Conservation (phyloP, 2,113 vertebrate species). For the Agapornis roseicollis region DNA sequence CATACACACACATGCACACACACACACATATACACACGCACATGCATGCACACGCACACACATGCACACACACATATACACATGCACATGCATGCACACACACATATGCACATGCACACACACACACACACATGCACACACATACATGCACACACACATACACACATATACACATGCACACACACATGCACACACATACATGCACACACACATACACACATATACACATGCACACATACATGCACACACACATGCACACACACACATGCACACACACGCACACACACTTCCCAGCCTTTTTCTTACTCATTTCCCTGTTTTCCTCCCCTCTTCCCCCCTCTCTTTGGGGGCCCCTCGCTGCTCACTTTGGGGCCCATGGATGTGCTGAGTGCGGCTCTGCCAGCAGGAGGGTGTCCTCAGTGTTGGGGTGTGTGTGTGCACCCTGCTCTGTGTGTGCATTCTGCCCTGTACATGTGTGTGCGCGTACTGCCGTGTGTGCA, state of each 20-base stretch:
- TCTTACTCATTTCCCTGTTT: neutral
- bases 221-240: too few species aligned
- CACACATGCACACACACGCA: neutral
- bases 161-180: neutral
- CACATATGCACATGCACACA: neutral
- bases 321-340: too few species aligned
- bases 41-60: too few species aligned
- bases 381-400: fast-evolving
- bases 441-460: too few species aligned
- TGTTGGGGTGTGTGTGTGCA: fast-evolving
- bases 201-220: neutral
- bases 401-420: neutral
- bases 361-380: neutral
- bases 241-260: neutral
- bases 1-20: too few species aligned
- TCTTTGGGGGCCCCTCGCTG: neutral
- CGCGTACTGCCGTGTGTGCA: neutral
- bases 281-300: neutral
- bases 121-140: neutral
- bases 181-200: neutral
- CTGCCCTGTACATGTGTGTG: neutral
- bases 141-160: neutral
- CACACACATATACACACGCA: too few species aligned
- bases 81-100: too few species aligned
- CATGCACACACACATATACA: too few species aligned